Conservation (phyloP, 2,888 invertebrate species). For the Cephus nigrinus region DNA sequence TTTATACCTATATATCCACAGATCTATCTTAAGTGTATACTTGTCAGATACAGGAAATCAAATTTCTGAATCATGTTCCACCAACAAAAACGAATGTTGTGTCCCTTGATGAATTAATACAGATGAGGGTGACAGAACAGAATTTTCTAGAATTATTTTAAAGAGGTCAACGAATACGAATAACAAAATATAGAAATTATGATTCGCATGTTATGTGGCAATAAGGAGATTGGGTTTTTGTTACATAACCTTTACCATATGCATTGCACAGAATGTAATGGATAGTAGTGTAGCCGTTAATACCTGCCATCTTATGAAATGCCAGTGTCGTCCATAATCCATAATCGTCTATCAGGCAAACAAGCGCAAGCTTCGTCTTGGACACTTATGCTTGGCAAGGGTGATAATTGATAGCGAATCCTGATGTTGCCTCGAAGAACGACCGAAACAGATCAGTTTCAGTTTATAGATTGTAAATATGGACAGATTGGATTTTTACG, state of each 20-base stretch:
- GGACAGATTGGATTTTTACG: not conserved
- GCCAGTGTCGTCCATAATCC: not conserved
- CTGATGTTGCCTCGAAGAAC: not conserved
- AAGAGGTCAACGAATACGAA: constrained; percentile 28
- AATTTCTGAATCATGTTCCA: not conserved
- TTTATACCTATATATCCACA: too few species aligned
- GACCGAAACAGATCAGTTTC: not conserved
- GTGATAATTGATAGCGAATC: not conserved
- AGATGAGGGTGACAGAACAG: not conserved
- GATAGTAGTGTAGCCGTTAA: constrained; percentile 4
- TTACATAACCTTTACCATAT: not conserved
- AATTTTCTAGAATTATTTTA: not conserved
- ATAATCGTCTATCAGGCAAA: not conserved
- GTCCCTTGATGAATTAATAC: not conserved
- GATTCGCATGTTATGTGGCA: constrained; percentile 29
- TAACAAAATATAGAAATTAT: constrained; percentile 23
- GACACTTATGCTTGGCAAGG: not conserved
- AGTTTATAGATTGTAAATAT: not conserved
- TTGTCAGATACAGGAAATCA: not conserved
- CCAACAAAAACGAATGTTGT: not conserved
- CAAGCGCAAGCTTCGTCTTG: not conserved
- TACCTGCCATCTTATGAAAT: not conserved
- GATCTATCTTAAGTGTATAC: too few species aligned
- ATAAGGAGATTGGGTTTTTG: constrained; percentile 21
- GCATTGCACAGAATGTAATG: not conserved